phyloP scores from a whole-genome alignment of 2,888 invertebrate genomes.

The Digitonthophagus gazella region DNA sequence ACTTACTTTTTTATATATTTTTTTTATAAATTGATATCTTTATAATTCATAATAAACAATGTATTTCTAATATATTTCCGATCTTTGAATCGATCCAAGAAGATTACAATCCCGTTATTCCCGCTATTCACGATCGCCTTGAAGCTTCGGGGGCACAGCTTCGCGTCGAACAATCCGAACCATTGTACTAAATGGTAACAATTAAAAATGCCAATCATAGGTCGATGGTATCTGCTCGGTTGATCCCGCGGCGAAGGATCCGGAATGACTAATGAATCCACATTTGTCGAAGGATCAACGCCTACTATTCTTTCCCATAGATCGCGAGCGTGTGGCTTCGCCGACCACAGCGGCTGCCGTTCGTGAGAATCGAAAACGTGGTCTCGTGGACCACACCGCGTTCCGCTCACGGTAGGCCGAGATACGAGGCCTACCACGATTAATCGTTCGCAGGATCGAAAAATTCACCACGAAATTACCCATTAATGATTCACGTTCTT shows the following conservation, averaged over 20 bases:
- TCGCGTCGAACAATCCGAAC: slow-evolving; percentile 39
- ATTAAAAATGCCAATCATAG: slow-evolving; percentile 45
- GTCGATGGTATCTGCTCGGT: slow-evolving; percentile 38
- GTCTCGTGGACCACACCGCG: neutral
- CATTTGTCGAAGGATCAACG: slow-evolving; percentile 39
- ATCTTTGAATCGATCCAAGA: neutral
- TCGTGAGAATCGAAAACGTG: slow-evolving; percentile 23
- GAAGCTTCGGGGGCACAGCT: slow-evolving; percentile 28
- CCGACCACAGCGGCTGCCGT: neutral
- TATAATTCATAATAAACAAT: no score
- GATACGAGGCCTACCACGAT: no score
- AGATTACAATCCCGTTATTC: neutral
- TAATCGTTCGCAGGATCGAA: no score
- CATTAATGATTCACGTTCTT: no score
- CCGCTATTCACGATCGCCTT: neutral
- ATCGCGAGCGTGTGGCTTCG: slow-evolving; percentile 20
- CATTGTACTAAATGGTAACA: slow-evolving; percentile 40
- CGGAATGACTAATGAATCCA: slow-evolving; percentile 41
- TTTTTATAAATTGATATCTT: neutral
- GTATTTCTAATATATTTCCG: no score
- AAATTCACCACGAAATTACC: no score
- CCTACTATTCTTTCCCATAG: slow-evolving; percentile 40
- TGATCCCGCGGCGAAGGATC: slow-evolving; percentile 37
- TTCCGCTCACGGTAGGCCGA: neutral
- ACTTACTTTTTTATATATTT: no score